Conservation (phyloP, 2,888 invertebrate genomes). For the Auanema freiburgensis region DNA sequence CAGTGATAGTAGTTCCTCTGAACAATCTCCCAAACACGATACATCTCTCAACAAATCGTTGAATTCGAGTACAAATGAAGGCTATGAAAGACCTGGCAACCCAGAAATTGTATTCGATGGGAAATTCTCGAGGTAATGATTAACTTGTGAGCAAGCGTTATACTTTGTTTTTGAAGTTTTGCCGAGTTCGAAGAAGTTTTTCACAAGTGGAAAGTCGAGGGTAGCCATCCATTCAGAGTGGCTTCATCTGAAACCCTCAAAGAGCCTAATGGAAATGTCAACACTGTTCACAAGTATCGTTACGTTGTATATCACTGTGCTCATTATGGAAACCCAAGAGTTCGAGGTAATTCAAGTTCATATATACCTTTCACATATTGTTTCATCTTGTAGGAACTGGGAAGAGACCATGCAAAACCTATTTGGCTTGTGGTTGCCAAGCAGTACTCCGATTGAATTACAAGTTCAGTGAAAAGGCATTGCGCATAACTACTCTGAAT, state of each 20-base stretch:
- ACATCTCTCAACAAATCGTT: too few species aligned
- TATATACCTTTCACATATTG: too few species aligned
- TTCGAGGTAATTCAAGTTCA: slow-evolving; percentile 47
- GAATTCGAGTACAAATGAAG: too few species aligned
- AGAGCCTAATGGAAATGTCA: slow-evolving; percentile 32
- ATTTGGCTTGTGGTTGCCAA: slow-evolving; percentile 59
- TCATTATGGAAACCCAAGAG: slow-evolving; percentile 58
- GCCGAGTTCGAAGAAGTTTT: slow-evolving; percentile 50
- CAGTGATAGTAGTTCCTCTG: neutral
- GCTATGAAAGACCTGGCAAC: too few species aligned
- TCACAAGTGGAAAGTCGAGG: slow-evolving; percentile 49
- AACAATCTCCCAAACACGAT: too few species aligned
- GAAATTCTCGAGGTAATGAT: too few species aligned
- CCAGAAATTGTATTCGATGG: too few species aligned
- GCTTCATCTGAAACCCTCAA: slow-evolving; percentile 58
- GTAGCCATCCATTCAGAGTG: slow-evolving; percentile 56
- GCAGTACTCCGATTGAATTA: slow-evolving; percentile 61
- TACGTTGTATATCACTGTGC: slow-evolving; percentile 63
- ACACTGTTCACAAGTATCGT: slow-evolving; percentile 49
- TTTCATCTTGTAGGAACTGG: slow-evolving; percentile 42
- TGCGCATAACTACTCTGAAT: too few species aligned
- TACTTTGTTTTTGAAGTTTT: slow-evolving; percentile 26
- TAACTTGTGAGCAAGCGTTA: too few species aligned
- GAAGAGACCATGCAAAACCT: slow-evolving; percentile 61
- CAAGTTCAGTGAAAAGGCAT: slow-evolving; percentile 43